Conservation (phyloP, 2,888 invertebrate species). For the Doris montereyensis region DNA sequence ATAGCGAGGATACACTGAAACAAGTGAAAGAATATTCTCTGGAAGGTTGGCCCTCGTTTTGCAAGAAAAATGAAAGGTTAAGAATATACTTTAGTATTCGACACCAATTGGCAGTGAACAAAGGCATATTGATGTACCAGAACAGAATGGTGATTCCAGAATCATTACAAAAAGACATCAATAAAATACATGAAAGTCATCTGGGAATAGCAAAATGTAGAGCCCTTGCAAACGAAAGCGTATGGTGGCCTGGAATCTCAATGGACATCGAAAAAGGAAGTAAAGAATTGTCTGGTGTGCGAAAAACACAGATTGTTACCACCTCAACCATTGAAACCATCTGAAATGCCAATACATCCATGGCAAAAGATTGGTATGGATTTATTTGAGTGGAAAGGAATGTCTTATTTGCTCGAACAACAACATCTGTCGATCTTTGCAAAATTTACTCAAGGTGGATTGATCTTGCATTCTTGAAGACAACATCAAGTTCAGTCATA, state of each 20-base stretch:
- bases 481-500: neutral
- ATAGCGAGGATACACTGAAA: neutral
- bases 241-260: slow-evolving; percentile 21
- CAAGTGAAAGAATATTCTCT: neutral
- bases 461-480: neutral
- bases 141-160: slow-evolving; percentile 26
- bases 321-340: slow-evolving; percentile 8
- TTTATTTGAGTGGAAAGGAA: slow-evolving; percentile 2
- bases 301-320: neutral
- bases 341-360: slow-evolving; percentile 1
- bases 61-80: neutral
- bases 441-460: slow-evolving; percentile 21
- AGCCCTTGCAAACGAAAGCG: neutral
- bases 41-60: slow-evolving; percentile 5
- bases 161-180: slow-evolving; percentile 7
- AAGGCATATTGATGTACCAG: neutral
- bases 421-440: no score
- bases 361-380: slow-evolving; percentile 8
- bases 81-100: neutral
- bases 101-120: neutral
- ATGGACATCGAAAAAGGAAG: slow-evolving; percentile 16
- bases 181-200: slow-evolving; percentile 18
- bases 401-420: neutral
- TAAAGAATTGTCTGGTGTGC: neutral
- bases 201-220: slow-evolving; percentile 26